Evolutionary conservation across 2,888 invertebrate genomes (phyloP), one percentile per base, ranked within the genome.

Genomic region (Caenorhabditis wallacei): DNA sequence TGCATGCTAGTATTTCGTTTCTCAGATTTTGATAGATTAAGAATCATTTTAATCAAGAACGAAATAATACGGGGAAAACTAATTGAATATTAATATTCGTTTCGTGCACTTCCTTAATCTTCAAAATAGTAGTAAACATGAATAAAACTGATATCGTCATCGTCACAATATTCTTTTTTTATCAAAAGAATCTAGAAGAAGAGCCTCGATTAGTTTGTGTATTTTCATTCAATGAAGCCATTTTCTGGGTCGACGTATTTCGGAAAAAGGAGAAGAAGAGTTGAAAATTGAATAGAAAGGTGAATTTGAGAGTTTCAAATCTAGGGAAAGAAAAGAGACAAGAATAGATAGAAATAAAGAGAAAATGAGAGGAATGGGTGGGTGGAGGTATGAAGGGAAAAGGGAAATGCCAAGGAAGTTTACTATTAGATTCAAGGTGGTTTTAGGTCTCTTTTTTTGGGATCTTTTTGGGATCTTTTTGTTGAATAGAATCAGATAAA

Each of bases 221-320:
- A 5, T 40, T 35, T 37, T 37, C 37, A 16, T 46, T 24, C 10
- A 43, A 24, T 22, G 20, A 20, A 40, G 40, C 16, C 40, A 22
- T 40, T 35, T 20, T 59, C 16, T 26, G 43, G 22, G 24, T 61
- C 20, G 46, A 30, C 43, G 46, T 63, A 43, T 63, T 43, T 63
- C 24, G 61, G 16, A 26, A 59, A 57, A 7, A 40, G 40, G 16
- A 40, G 13, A 40, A 40, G 40, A 40, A 40, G 40, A 40, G 40
- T 40, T 40, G 40, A 40, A 64, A 64, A 64, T 51, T 64, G 64
- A 64, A 64, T 64, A 46, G 64, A 51, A 64, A 64, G 30, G 64
- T 64, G 64, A 51, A 51, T 64, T 64, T 51, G 64, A 64, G 64
- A 35, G 48, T 51, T 64, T 64, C 64, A 64, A 64, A 64, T 48